Base-by-base conservation (phyloP, 2,113 vertebrate genomes). In the Falco punctatus region DNA sequence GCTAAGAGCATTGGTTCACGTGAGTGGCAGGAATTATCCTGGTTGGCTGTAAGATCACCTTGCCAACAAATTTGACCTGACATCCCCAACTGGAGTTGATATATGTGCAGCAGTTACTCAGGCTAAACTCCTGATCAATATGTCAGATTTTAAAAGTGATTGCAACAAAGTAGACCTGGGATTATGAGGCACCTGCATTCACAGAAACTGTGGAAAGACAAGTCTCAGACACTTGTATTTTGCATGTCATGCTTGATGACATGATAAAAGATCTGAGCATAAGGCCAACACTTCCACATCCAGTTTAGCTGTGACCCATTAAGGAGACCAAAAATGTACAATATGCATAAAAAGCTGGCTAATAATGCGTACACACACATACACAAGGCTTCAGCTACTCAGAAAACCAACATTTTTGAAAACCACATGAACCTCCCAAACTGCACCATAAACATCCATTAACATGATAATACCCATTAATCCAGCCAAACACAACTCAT, bases 381-480 rank as follows among this genome's bases (percentile, higher is more conserved):
- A 30, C 7, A 33, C 7, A 32, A 90, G 71, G 62, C 87, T 96
- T 92, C 90, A 93, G 90, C 79, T 96, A 82, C 62, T 57, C 90
- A 92, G 94, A 95, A 90, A 93, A 97, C 95, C 92, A 95, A 92
- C 85, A 97, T 96, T 98, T 91, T 89, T 78, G 86, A 96, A 96
- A 97, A 90, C 87, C 96, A 91, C 94, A 81, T 84, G 97, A 98
- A 97, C 98, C 91, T 96, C 95, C 96, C 97, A 97, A 98, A 98
- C 96, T 96, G 95, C 96, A 98, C 98, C 97, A 95, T 98, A 98
- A 98, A 97, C 97, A 98, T 65, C 97, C 96, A 98, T 98, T 98
- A 98, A 97, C 98, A 98, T 98, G 98, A 98, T 98, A 98, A 98
- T 98, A 96, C 81, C 91, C 98, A 98, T 98, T 98, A 98, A 98